Evolutionary conservation across 2,888 invertebrate species (phyloP), one percentile per base, ranked within the genome.

Genomic region (Pomacea canaliculata): DNA sequence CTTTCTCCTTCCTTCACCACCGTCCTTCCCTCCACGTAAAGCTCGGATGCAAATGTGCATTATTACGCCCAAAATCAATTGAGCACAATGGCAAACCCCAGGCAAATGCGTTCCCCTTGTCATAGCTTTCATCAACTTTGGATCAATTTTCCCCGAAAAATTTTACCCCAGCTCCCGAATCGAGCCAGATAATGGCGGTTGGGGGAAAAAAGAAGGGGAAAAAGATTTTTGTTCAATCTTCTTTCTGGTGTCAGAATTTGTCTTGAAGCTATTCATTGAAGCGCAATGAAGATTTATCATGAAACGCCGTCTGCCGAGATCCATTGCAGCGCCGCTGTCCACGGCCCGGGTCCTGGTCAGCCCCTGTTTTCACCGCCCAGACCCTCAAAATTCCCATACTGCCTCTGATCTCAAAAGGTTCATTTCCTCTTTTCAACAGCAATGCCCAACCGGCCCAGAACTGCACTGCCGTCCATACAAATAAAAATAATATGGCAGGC

Each of bases 1-100:
- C 51, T 37, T 19, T 23, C 62, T 19, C 48, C 3, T 13, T 7
- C 69, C 49, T 48, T 75, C 71, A 75, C 37, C 37, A 37, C 56
- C 18, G 23, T 10, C 66, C 51, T 37, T 19, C 59, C 62, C 46
- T n/a, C 7, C 1, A 9, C 69, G 69, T 48, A 78, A 74, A 75
- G 78, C 78, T 75, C 71, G 37, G 74, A 79, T 77, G 77, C 79
- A 77, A 79, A 77, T 79, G 79, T 79, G 79, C 79, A 79, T 79
- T 79, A 79, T 79, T 77, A 77, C 76, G 68, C 70, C 66, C 68
- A 79, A 77, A 79, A 79, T 79, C 79, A 79, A 78, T 78, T 71
- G 71, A 68, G 71, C 76, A 79, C 76, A 76, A 79, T 76, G 79
- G 68, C 60, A 75, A 74, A 77, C 74, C 77, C 66, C 76, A 73